phyloP scores from a whole-genome alignment of 2,797 vertebrate genomes.

The Coendou prehensilis region DNA sequence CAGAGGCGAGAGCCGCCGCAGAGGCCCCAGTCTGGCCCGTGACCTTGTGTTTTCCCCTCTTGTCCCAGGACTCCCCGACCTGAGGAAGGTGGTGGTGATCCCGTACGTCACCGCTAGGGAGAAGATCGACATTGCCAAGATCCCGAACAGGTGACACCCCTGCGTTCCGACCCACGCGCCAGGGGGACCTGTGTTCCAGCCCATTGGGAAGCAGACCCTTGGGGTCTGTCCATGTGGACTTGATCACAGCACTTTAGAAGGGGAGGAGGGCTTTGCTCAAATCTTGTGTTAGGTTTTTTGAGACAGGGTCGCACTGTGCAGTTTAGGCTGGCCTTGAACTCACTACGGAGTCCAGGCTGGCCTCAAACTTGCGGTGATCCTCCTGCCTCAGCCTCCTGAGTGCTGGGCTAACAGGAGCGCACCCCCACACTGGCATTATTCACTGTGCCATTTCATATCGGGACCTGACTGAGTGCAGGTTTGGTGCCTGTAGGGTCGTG shows the following conservation, averaged over 20 bases:
- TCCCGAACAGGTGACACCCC: conserved; percentile 93
- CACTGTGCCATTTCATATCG: background rate
- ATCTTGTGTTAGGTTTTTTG: rapidly evolving
- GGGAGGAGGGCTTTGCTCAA: background rate
- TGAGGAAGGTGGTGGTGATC: conserved; percentile 95
- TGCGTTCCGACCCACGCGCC: rapidly evolving
- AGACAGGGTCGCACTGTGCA: background rate
- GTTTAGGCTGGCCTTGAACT: background rate
- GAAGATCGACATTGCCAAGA: conserved; percentile 94
- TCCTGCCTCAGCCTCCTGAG: background rate
- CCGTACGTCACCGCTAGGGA: conserved; percentile 93
- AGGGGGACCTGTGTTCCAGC: background rate
- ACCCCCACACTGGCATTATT: background rate
- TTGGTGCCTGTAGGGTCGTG: background rate
- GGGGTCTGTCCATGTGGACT: background rate
- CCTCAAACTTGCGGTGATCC: background rate
- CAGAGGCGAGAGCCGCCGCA: rapidly evolving
- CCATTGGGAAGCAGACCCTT: rapidly evolving
- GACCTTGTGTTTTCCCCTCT: background rate
- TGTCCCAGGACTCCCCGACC: conserved; percentile 94
- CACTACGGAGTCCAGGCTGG: background rate
- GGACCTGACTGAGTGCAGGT: no score
- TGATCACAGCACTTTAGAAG: rapidly evolving
- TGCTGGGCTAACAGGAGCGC: background rate
- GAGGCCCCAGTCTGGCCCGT: no score